Evolutionary conservation across 2,797 vertebrate species (phyloP), one percentile per base, ranked within the genome.

Genomic region (Thunnus albacares): DNA sequence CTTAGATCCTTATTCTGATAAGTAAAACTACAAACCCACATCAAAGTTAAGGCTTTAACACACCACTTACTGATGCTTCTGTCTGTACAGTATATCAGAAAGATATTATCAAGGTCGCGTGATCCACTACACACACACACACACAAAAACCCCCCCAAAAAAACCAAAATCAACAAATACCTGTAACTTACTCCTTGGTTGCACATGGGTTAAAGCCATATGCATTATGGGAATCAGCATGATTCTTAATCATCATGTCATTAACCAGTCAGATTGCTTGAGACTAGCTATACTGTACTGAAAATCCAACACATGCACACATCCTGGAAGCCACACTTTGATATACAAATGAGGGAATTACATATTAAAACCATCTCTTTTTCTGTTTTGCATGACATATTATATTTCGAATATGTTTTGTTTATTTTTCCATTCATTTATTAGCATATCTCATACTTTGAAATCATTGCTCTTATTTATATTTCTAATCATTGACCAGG

Each of bases 181-280:
- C 49, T 28, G 56, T 43, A 66, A 52, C 20, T 65, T 64, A 24
- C 47, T 59, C 56, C 28, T 80, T 51, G n/a, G 55, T 38, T 64
- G 38, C 30, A 65, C 20, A 61, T 58, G 17, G 24, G 77, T 72
- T 76, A 12, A 57, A 62, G 51, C 73, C 30, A 20, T 6, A 58
- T 72, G 53, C 28, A 69, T 47, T 56, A 55, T 56, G 24, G 62
- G 38, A 38, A 49, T 18, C 49, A 69, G 8, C 35, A 35, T 53
- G 26, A 69, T 65, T 59, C 60, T 11, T 33, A 35, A 57, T 20
- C 45, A 60, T 7, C 59, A 56, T 68, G 62, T 58, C 70, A 61
- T 30, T 30, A 5, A 30, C 28, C 28, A 30, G 28, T 30, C 45
- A 1, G 11, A 14, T 30, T 49, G 28, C 28, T 30, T 30, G 26